Conservation (phyloP, 2,888 invertebrate genomes). For the Seira ritae region DNA sequence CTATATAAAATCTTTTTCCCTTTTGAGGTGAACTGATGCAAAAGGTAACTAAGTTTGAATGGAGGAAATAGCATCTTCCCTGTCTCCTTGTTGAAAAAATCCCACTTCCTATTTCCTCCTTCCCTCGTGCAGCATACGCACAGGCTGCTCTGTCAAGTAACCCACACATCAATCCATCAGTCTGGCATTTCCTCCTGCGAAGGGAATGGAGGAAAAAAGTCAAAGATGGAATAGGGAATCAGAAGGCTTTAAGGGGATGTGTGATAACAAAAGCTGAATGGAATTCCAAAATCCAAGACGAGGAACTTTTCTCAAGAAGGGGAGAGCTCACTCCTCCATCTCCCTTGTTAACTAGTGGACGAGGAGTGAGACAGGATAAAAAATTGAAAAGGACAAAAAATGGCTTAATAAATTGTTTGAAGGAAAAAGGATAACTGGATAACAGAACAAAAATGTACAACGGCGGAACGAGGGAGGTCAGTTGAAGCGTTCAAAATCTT, state of each 20-base stretch:
- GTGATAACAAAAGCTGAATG: conserved; percentile 38
- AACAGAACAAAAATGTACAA: not conserved
- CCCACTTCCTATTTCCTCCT: conserved; percentile 8
- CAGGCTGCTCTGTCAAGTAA: conserved; percentile 12
- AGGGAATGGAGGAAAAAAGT: conserved; percentile 1
- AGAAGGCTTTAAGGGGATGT: conserved; percentile 7
- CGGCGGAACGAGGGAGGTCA: not conserved
- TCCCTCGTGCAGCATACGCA: not conserved
- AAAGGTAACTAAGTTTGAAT: conserved; percentile 12
- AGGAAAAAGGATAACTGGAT: not conserved
- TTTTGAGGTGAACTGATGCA: conserved; percentile 22
- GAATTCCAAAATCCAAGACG: conserved; percentile 40
- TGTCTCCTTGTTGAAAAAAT: not conserved
- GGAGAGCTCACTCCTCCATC: not conserved
- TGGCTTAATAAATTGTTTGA: conserved; percentile 19
- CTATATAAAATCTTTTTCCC: conserved; percentile 1
- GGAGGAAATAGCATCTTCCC: conserved; percentile 18
- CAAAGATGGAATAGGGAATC: conserved; percentile 29
- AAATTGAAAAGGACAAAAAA: conserved; percentile 21
- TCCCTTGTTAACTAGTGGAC: conserved; percentile 1
- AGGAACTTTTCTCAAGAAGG: not conserved
- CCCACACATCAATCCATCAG: conserved; percentile 35
- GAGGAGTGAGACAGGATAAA: not conserved
- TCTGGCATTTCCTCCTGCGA: conserved; percentile 15
- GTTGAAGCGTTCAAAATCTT: not conserved